These are phyloP conservation scores for Papilio polytes DNA, from an alignment of 1,140 invertebrate genomes.

Conservation along the genomic window DNA sequence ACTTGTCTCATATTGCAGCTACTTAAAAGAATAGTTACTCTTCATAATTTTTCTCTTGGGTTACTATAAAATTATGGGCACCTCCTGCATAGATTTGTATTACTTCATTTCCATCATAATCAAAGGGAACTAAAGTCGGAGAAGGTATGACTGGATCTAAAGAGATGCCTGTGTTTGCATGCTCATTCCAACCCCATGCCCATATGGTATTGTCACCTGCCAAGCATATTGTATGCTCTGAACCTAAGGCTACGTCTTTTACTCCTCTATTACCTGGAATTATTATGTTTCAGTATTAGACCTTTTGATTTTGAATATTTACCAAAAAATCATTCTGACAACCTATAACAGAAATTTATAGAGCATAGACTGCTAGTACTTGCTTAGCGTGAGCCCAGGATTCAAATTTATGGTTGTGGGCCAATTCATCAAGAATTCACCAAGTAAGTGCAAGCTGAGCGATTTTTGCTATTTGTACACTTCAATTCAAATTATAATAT, in stretches of 20 bases:
- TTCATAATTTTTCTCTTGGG: constrained; percentile 44
- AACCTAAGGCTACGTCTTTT: constrained; percentile 87
- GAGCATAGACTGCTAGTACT: too few species aligned
- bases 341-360: too few species aligned
- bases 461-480: too few species aligned
- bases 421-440: too few species aligned
- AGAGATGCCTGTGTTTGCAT: constrained; percentile 93
- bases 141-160: constrained; percentile 85
- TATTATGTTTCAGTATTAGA: too few species aligned
- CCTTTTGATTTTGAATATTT: too few species aligned
- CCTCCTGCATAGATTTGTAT: constrained; percentile 73
- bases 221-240: constrained; percentile 90
- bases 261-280: constrained; percentile 76
- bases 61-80: constrained; percentile 77
- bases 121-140: constrained; percentile 60
- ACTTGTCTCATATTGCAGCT: neutral
- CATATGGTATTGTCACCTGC: constrained; percentile 86
- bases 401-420: too few species aligned
- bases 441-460: too few species aligned
- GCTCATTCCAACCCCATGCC: constrained; percentile 97
- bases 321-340: too few species aligned
- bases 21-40: neutral
- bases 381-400: too few species aligned
- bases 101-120: constrained; percentile 56
- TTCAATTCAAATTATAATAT: too few species aligned